A percentile compares a stretch with the other conserved stretches of the same genome.
Conservation (phyloP, 2,113 vertebrate species). For the Nothoprocta perdicaria region DNA sequence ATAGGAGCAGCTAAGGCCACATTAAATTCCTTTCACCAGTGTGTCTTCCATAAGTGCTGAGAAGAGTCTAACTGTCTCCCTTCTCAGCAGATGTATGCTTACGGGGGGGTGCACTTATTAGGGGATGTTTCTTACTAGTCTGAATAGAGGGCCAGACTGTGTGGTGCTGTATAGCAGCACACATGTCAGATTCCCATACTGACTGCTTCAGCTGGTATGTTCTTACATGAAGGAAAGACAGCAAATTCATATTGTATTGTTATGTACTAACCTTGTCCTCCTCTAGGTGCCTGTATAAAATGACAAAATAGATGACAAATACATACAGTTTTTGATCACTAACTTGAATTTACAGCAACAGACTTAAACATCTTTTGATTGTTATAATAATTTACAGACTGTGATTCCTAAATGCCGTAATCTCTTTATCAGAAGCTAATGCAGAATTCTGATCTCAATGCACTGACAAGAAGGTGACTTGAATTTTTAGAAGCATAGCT, state of each 20-base stretch:
- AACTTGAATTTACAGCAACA: background rate
- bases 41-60: background rate
- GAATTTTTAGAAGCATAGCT: background rate
- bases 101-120: no score
- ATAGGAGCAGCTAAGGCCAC: background rate
- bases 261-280: constrained; percentile 57
- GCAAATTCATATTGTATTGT: background rate
- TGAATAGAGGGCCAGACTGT: background rate
- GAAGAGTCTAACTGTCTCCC: background rate
- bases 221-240: background rate
- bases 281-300: constrained; percentile 48
- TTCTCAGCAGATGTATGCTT: background rate
- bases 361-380: background rate
- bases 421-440: background rate
- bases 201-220: background rate
- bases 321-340: background rate
- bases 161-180: background rate
- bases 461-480: background rate
- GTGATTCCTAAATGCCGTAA: background rate
- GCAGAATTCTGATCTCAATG: background rate
- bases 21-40: background rate
- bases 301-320: constrained; percentile 18
- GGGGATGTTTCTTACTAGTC: background rate
- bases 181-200: background rate
- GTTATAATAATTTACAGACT: background rate